Percentiles rank a stretch among this genome's conserved stretches.
Conservation (phyloP, 2,797 vertebrate genomes). For the Anableps anableps region DNA sequence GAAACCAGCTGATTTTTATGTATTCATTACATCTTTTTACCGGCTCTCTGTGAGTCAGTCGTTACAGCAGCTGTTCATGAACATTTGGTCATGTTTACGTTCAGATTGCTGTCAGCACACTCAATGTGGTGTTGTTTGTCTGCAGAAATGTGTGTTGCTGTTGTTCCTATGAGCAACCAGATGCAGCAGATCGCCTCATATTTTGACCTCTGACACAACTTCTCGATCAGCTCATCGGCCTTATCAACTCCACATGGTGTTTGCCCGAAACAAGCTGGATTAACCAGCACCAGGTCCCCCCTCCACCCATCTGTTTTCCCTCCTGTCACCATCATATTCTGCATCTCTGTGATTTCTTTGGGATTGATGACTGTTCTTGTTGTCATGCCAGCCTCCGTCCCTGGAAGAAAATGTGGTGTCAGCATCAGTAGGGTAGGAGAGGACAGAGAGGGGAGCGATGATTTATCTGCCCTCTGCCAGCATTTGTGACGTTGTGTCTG, state of each 20-base stretch:
- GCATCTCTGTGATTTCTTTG: constrained; percentile 1
- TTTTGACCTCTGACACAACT: constrained; percentile 10
- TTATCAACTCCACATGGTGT: constrained; percentile 30
- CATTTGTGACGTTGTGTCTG: constrained; percentile 20
- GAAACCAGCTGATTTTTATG: constrained; percentile 41
- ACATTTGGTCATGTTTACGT: constrained; percentile 45
- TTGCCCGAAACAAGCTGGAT: constrained; percentile 35
- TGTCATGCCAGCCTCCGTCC: neutral
- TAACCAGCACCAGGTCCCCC: constrained; percentile 7
- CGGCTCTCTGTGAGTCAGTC: constrained; percentile 18
- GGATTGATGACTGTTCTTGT: constrained; percentile 22
- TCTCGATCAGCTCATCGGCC: constrained; percentile 27
- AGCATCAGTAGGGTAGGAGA: constrained; percentile 23
- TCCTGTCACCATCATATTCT: constrained; percentile 19
- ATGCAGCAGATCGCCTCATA: constrained; percentile 7
- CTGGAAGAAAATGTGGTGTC: constrained; percentile 30
- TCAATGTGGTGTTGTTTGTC: neutral
- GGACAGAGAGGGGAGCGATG: neutral
- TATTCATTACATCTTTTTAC: neutral
- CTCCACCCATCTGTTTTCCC: constrained; percentile 36
- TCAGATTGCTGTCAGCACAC: constrained; percentile 2
- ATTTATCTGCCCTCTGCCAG: constrained; percentile 28
- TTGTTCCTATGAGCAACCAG: neutral
- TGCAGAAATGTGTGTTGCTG: neutral
- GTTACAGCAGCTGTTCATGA: constrained; percentile 20